Evolutionary conservation across 2,113 vertebrate species (phyloP), one percentile per base, ranked within the genome.

Genomic region (Reinhardtius hippoglossoides): DNA sequence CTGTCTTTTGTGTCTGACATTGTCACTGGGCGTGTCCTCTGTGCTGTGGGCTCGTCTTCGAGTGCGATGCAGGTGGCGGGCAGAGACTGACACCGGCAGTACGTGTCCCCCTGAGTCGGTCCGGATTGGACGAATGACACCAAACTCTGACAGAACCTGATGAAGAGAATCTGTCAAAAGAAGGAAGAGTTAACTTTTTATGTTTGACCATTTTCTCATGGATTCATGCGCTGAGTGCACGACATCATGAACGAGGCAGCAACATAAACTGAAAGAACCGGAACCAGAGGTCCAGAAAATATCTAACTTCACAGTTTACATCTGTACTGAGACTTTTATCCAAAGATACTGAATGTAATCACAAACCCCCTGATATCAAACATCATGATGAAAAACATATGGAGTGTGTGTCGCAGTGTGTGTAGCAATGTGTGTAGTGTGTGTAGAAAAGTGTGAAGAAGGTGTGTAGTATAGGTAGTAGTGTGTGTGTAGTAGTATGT

Each of bases 71-170:
- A 82, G 72, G 2, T 50, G 82, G 0, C 86, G 89, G 81, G 92
- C 89, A 0, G 96, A 97, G 91, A 96, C 92, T 48, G 93, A 71
- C 9, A 93, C 89, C 74, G 96, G 96, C 59, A 97, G 80, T 90
- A 96, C 91, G 55, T 69, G 94, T 65, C 97, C 97, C 75, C 89
- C 90, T 55, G 94, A 90, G 91, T 96, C 94, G 1, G 96, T 98
- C 90, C 95, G 96, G 89, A 95, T 90, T 48, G 97, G 97, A 76
- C 90, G 94, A 81, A 96, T 91, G 63, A 97, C 88, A 71, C 80
- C 84, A 86, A 96, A 97, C 83, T 97, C 95, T 18, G 95, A 94
- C 86, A 95, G 87, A 54, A 87, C 91, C 87, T 91, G 94, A 91
- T 90, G 89, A 86, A 95, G 79, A 40, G 89, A 87, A 80, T 95